Conservation (phyloP, 2,797 vertebrate genomes). For the Aeoliscus strigatus region DNA sequence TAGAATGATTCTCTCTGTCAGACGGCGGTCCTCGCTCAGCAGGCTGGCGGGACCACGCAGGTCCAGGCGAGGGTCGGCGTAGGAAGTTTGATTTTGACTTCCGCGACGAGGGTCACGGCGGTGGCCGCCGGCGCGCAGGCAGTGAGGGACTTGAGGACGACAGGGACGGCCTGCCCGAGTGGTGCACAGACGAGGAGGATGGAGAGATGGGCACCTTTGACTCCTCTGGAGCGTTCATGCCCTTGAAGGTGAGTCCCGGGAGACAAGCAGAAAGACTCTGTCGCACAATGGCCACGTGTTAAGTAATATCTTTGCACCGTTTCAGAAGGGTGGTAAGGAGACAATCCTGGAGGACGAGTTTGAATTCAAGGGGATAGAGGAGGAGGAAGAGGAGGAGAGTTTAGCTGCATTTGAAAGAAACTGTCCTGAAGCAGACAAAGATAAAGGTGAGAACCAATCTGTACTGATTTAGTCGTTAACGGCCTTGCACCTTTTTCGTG, state of each 20-base stretch:
- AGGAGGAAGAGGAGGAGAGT: conserved; percentile 75
- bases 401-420: conserved; percentile 48
- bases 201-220: conserved; percentile 93
- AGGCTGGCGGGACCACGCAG: conserved; percentile 85
- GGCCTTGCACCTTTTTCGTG: background rate
- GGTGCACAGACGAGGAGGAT: conserved; percentile 90
- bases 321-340: conserved; percentile 85
- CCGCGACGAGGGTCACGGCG: conserved; percentile 80
- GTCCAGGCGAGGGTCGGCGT: conserved; percentile 74
- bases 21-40: conserved; percentile 86
- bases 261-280: too few species aligned
- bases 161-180: conserved; percentile 86
- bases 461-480: background rate
- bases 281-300: too few species aligned
- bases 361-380: conserved; percentile 85
- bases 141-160: conserved; percentile 85
- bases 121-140: conserved; percentile 74
- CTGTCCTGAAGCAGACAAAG: conserved; percentile 61
- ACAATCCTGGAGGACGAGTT: conserved; percentile 84
- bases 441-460: conserved; percentile 49
- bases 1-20: conserved; percentile 20
- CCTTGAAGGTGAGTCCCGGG: conserved; percentile 81
- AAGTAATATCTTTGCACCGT: background rate
- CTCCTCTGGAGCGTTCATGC: conserved; percentile 88
- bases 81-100: conserved; percentile 89